Conservation (phyloP, 1,140 invertebrate species). For the Ostrea denselamellosa region DNA sequence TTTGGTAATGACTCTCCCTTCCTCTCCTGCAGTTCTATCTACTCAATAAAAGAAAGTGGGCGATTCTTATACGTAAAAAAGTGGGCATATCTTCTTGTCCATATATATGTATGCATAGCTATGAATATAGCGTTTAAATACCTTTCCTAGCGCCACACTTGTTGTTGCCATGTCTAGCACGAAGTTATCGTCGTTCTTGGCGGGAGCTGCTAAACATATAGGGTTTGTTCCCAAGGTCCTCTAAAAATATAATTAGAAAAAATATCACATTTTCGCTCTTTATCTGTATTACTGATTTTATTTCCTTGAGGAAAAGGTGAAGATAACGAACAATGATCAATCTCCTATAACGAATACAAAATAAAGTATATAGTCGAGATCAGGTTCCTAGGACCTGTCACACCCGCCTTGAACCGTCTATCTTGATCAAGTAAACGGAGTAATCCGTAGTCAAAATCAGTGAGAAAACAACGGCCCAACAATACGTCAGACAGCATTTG, state of each 20-base stretch:
- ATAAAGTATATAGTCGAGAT: too few species aligned
- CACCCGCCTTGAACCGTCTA: too few species aligned
- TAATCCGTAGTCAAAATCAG: too few species aligned
- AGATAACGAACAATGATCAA: too few species aligned
- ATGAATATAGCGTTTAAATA: conserved; percentile 67
- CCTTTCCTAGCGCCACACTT: conserved; percentile 90
- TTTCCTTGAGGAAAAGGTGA: too few species aligned
- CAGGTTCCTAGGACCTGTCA: too few species aligned
- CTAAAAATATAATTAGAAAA: conserved; percentile 7
- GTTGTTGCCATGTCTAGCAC: conserved; percentile 97
- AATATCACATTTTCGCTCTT: too few species aligned
- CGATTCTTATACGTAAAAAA: neutral
- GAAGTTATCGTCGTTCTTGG: conserved; percentile 87
- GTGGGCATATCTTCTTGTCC: neutral
- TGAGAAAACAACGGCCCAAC: too few species aligned
- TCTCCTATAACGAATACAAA: too few species aligned
- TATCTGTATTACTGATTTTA: too few species aligned
- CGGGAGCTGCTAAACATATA: conserved; percentile 88
- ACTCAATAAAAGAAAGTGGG: conserved; percentile 15
- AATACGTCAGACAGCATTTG: too few species aligned
- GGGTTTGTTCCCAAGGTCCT: conserved; percentile 91
- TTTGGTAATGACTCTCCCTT: conserved; percentile 87
- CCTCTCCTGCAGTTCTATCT: conserved; percentile 89
- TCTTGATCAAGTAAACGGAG: too few species aligned
- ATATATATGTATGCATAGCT: neutral